Base-by-base conservation (phyloP, 2,113 vertebrate species). In the Neolamprologus toae region DNA sequence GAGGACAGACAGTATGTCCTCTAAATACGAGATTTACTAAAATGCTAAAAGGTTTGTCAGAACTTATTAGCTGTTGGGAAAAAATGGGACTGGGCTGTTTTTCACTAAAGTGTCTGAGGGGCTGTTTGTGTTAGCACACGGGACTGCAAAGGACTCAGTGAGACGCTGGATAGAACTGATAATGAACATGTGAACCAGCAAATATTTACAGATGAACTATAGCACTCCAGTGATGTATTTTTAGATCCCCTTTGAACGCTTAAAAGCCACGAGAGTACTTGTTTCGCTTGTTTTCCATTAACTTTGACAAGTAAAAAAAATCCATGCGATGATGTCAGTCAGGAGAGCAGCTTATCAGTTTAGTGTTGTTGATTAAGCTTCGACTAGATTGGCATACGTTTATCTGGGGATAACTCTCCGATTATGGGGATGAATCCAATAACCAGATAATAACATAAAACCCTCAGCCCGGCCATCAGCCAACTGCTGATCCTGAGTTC, bases 251-350 rank as follows among this genome's bases (percentile, higher is more conserved):
- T 49, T 90, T 80, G 59, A 92, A 80, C 81, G 83, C 55, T 63
- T 86, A 80, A 90, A 89, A 92, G 73, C 86, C 68, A 92, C 76
- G 55, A 89, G 89, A 57, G 53, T 89, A 85, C 88, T 89, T 47
- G 63, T 86, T 81, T 81, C 51, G 10, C 84, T 88, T 59, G 82
- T 87, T 92, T 92, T 90, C 86, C 83, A 93, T 88, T 88, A 91
- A 83, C 78, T 71, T 35, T 14, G 1, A 71, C 81, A 86, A 57
- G 19, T 55, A 14, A n/a, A 47, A 80, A 33, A 57, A 73, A 19
- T 3, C 3, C 16, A 76, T 12, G 21, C 55, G 66, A 84, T 86
- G 31, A 85, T 85, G 92, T 92, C 55, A 90, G 89, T 94, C 71
- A 88, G 47, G 49, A 37, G 82, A 88, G 66, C 42, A 11, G 51